A percentile compares a stretch with the other conserved stretches of the same genome.
Evolutionary conservation across 1,140 invertebrate genomes (phyloP).

Genomic region (Drusus annulatus): DNA sequence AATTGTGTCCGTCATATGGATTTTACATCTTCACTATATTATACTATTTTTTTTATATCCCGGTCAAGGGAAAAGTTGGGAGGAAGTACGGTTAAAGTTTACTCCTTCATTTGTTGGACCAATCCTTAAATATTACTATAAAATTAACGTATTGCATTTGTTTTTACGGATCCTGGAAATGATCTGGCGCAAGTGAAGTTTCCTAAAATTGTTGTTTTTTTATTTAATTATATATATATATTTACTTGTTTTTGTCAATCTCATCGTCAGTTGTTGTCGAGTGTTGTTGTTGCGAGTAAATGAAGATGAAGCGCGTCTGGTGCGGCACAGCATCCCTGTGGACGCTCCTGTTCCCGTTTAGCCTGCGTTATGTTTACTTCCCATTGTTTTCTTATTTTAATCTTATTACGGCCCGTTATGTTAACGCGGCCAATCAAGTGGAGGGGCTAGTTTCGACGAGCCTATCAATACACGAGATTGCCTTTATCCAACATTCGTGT

Average conservation of each 20-base stretch:
- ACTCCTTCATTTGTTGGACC: conserved; percentile 56
- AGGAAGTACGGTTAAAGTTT: conserved; percentile 23
- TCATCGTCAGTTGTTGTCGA: conserved; percentile 45
- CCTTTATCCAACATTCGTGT: conserved; percentile 38
- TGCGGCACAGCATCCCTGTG: background rate
- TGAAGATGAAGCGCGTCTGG: conserved; percentile 6
- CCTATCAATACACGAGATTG: conserved; percentile 40
- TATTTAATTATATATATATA: background rate
- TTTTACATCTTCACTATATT: conserved; percentile 37
- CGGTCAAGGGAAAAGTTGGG: conserved; percentile 17
- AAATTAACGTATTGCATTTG: conserved; percentile 53
- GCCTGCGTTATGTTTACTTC: conserved; percentile 37
- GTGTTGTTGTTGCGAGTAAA: background rate
- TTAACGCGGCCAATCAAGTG: conserved; percentile 14
- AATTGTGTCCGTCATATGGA: conserved; percentile 29
- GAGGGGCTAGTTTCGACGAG: background rate
- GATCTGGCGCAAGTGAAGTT: conserved; percentile 54
- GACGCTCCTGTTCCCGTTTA: background rate
- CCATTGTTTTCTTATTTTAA: conserved; percentile 41
- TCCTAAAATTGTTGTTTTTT: conserved; percentile 56
- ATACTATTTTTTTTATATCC: conserved; percentile 25
- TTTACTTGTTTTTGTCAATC: conserved; percentile 42
- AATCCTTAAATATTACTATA: conserved; percentile 49
- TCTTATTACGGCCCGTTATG: conserved; percentile 35
- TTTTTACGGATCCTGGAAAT: conserved; percentile 55